Conservation (phyloP, 92 coral and sea anemone species). For the Blastomussa wellsi region DNA sequence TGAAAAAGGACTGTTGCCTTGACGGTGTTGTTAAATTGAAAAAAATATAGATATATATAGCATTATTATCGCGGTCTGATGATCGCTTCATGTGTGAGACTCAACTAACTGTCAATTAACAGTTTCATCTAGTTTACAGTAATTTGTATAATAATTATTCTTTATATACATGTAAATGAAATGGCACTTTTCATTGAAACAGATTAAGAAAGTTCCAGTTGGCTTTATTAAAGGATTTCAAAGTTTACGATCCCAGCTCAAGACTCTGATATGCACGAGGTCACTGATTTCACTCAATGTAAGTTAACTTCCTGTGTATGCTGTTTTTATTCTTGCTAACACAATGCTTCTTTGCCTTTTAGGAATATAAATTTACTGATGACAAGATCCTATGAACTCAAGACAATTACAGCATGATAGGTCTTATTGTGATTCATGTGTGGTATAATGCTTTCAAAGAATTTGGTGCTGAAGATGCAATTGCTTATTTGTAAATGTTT, state of each 20-base stretch:
- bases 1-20: no score
- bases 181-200: not conserved
- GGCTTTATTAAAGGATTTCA: conserved; percentile 90
- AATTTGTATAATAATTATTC: not conserved
- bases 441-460: no score
- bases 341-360: not conserved
- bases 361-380: not conserved
- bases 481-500: no score
- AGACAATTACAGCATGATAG: not conserved
- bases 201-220: conserved; percentile 91
- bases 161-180: not conserved
- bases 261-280: conserved; percentile 64
- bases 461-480: no score
- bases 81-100: no score
- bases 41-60: no score
- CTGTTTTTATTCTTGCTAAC: not conserved
- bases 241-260: conserved; percentile 78
- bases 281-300: conserved; percentile 83
- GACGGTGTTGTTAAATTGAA: no score
- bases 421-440: not conserved
- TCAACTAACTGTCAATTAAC: no score
- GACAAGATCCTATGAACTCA: not conserved
- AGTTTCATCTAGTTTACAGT: not conserved
- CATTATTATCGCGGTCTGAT: no score
- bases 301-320: conserved; percentile 30